These are phyloP conservation scores for Calephelis perditalis DNA, from an alignment of 2,888 invertebrate genomes.

Conservation along the genomic window DNA sequence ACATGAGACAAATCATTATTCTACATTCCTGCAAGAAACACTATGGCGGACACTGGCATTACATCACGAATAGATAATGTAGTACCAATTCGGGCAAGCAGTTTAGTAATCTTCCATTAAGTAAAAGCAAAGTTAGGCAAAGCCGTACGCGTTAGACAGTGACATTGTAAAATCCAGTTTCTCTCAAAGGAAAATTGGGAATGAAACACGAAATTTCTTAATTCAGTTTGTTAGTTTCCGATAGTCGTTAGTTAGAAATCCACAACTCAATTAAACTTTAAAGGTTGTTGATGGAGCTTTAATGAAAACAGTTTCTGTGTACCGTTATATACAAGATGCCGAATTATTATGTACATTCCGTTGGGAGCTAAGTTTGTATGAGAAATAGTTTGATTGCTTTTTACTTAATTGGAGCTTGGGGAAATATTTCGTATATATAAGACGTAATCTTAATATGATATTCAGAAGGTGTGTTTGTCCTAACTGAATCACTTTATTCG, in stretches of 20 bases:
- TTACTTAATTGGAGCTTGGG: background rate
- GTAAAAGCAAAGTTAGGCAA: too few species aligned
- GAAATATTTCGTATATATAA: too few species aligned
- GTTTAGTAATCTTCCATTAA: too few species aligned
- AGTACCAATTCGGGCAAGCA: too few species aligned
- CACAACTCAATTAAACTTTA: slow-evolving; percentile 69
- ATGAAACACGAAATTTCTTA: slow-evolving; percentile 41
- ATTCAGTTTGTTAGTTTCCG: slow-evolving; percentile 48
- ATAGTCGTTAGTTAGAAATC: slow-evolving; percentile 56
- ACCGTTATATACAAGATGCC: slow-evolving; percentile 25
- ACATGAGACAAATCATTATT: too few species aligned
- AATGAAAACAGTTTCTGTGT: slow-evolving; percentile 39
- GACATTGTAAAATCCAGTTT: background rate
- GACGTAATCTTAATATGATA: too few species aligned
- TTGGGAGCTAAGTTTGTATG: background rate
- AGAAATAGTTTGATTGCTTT: background rate
- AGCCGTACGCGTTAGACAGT: background rate
- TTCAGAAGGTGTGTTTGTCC: too few species aligned
- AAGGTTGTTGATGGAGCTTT: slow-evolving; percentile 51
- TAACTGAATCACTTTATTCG: too few species aligned
- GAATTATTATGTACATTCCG: slow-evolving; percentile 22
- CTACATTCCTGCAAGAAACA: too few species aligned
- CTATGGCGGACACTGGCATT: too few species aligned
- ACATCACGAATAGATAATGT: too few species aligned
- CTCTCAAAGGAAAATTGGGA: slow-evolving; percentile 14